A percentile compares a stretch with the other conserved stretches of the same genome.
These are phyloP conservation scores for Drosophila villosipedis DNA, from an alignment of 2,888 invertebrate genomes.

Conservation along the genomic window DNA sequence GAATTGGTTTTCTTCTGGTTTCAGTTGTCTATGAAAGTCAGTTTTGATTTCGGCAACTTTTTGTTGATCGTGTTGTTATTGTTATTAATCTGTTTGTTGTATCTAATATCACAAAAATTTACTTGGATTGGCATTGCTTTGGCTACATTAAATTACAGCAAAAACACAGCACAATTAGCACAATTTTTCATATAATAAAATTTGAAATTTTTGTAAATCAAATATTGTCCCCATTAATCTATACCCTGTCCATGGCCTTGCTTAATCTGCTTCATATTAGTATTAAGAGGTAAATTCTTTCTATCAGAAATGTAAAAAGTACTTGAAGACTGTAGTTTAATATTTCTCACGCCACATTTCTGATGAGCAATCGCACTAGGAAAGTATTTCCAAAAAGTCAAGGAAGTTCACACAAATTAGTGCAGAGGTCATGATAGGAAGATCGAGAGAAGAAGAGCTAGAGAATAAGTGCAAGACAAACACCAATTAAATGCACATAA, in stretches of 20 bases:
- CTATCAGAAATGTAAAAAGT: neutral
- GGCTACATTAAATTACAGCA: neutral
- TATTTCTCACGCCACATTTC: constrained; percentile 21
- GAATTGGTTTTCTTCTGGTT: neutral
- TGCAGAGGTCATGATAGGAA: constrained; percentile 37
- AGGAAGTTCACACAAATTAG: constrained; percentile 72
- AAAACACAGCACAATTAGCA: neutral
- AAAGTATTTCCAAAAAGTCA: constrained; percentile 28
- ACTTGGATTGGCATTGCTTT: neutral
- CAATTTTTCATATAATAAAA: neutral
- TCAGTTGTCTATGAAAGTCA: neutral
- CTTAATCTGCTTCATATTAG: neutral
- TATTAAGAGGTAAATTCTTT: neutral
- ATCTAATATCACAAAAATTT: neutral
- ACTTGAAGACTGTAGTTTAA: neutral
- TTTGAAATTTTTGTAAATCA: neutral
- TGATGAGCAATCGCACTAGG: constrained; percentile 11
- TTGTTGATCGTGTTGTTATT: neutral
- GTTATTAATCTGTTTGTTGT: neutral
- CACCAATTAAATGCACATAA: constrained; percentile 80
- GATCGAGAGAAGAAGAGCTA: constrained; percentile 10
- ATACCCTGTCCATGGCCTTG: neutral
- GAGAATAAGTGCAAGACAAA: constrained; percentile 64
- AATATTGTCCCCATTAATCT: neutral
- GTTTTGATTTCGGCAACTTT: neutral